Evolutionary conservation across 2,113 vertebrate genomes (phyloP), one percentile per base, ranked within the genome.

Genomic region (Jacana jacana): DNA sequence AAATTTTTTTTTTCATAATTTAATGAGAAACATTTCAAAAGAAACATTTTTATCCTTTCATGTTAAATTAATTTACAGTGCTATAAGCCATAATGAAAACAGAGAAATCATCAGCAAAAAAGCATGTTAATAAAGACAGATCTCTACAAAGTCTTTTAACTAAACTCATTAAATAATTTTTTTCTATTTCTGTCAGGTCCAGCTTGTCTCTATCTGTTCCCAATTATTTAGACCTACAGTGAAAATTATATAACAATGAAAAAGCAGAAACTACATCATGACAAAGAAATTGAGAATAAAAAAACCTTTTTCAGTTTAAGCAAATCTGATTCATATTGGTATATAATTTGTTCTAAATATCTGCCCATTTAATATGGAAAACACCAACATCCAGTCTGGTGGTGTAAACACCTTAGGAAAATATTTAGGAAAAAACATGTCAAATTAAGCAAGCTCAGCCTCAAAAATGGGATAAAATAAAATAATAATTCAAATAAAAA

Each of bases 1-100:
- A 97, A 91, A n/a, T n/a, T 97, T 81, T 93, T 97, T 98, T 98
- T 97, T 85, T 94, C 84, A 96, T 96, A 97, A 98, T 98, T 97
- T 98, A 98, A 98, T 98, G 93, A 98, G 96, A 98, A 98, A 95
- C 81, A 97, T 97, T 98, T 98, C 94, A 96, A 98, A 98, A 97
- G 96, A 81, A 97, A 97, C 97, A 95, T 98, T 98, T 98, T 97
- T 96, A 98, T 97, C 94, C 96, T 98, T 98, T 98, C 97, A 97
- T 97, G 96, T 98, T 97, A 98, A 98, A 98, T 98, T 97, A 98
- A 98, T 98, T 98, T 98, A 97, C 88, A 97, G 81, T 88, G 91
- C 95, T 96, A 96, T 96, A 95, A 97, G 95, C 96, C 89, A 96
- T 95, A 98, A 97, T 97, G 97, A 98, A 98, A 97, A 96, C 93